Conservation (phyloP, 1,140 invertebrate genomes). For the Saccostrea echinata region DNA sequence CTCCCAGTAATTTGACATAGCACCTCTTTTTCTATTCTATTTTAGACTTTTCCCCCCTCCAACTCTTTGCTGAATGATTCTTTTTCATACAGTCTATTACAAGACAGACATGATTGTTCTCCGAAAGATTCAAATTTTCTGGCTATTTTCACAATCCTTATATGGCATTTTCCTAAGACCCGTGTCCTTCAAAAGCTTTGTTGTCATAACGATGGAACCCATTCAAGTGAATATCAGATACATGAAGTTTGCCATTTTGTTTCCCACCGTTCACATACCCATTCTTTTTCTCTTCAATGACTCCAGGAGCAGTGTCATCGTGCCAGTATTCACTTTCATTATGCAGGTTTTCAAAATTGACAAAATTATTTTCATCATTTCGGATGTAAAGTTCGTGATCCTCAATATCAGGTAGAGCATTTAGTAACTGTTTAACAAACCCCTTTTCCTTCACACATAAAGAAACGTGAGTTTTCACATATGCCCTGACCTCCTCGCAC, state of each 20-base stretch:
- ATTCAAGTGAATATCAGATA: background rate
- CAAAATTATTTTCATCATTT: slow-evolving; percentile 20
- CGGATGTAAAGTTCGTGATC: background rate
- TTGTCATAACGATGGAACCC: background rate
- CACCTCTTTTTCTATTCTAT: no score
- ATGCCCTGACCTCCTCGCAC: slow-evolving; percentile 61
- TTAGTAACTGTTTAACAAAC: slow-evolving; percentile 58
- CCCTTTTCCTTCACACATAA: slow-evolving; percentile 55
- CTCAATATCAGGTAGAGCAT: slow-evolving; percentile 53
- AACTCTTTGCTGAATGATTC: background rate
- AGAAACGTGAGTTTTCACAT: slow-evolving; percentile 61
- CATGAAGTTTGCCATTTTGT: background rate
- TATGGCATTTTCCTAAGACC: background rate
- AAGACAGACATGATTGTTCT: background rate
- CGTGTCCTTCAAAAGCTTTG: background rate
- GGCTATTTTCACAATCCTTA: no score
- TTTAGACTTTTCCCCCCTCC: background rate
- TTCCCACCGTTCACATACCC: background rate
- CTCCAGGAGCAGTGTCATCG: background rate
- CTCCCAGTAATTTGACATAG: no score
- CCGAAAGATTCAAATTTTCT: background rate
- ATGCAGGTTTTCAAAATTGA: background rate
- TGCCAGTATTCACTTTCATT: background rate
- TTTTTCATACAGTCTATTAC: background rate
- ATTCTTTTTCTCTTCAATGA: background rate